phyloP scores from a whole-genome alignment of 2,888 invertebrate genomes.

The Acleris literana region DNA sequence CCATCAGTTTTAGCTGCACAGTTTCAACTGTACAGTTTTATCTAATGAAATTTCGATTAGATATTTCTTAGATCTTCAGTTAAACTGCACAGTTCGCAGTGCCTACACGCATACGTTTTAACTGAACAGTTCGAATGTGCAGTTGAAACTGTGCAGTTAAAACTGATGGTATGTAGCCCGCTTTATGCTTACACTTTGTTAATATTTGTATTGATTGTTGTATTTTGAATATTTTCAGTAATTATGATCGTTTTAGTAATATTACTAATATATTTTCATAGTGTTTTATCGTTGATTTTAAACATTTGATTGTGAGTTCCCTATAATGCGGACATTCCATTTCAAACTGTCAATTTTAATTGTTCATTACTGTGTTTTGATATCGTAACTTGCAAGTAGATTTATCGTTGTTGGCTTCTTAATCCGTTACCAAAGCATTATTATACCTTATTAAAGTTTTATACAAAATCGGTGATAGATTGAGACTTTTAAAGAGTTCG shows the following conservation, averaged over 20 bases:
- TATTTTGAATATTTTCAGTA: slow-evolving; percentile 16
- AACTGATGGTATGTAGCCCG: no score
- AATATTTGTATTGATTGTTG: slow-evolving; percentile 17
- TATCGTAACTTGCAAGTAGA: slow-evolving; percentile 2
- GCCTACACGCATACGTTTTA: no score
- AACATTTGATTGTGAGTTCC: slow-evolving; percentile 1
- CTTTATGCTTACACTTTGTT: slow-evolving; percentile 5
- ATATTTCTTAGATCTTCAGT: no score
- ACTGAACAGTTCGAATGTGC: no score
- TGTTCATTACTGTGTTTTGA: slow-evolving; percentile 12
- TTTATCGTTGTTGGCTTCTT: slow-evolving; percentile 11
- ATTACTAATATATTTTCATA: slow-evolving; percentile 29
- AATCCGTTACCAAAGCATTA: slow-evolving; percentile 33
- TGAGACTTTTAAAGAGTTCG: slow-evolving; percentile 26
- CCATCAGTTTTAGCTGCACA: no score
- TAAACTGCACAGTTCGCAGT: no score
- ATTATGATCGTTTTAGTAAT: slow-evolving; percentile 17
- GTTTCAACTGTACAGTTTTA: no score
- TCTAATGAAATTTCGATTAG: no score
- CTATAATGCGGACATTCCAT: slow-evolving; percentile 28
- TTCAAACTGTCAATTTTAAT: slow-evolving; percentile 16
- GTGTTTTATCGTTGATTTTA: slow-evolving; percentile 1
- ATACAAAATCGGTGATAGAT: slow-evolving; percentile 31
- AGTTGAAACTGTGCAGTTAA: no score
- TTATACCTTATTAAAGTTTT: slow-evolving; percentile 16